These are phyloP conservation scores for Noturus placidus DNA, from an alignment of 2,113 vertebrate species.

Conservation along the genomic window DNA sequence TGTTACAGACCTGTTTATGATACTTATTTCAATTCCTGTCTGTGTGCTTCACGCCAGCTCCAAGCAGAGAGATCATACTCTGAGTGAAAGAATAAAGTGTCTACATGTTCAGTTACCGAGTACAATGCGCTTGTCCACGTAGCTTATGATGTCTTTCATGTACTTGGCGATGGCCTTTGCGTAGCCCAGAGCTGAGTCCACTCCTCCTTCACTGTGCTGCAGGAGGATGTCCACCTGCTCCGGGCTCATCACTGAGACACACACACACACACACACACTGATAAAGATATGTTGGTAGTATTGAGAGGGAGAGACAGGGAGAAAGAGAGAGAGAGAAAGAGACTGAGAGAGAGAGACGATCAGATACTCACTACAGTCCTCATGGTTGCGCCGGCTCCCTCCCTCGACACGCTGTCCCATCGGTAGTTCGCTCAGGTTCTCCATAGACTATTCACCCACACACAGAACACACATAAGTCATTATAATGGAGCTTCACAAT, in stretches of 20 bases:
- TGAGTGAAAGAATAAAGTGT: not conserved
- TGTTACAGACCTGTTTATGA: not conserved
- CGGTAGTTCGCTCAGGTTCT: slow-evolving; percentile 77
- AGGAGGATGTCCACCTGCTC: slow-evolving; percentile 88
- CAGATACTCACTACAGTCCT: slow-evolving; percentile 65
- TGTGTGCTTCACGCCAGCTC: not conserved
- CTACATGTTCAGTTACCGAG: slow-evolving; percentile 75
- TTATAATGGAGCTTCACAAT: not conserved
- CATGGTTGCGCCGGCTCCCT: slow-evolving; percentile 61
- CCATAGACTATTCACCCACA: slow-evolving; percentile 77
- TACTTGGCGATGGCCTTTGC: slow-evolving; percentile 91
- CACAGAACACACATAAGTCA: slow-evolving; percentile 3
- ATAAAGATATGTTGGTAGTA: not conserved
- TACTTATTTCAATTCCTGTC: not conserved
- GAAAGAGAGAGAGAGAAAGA: not conserved
- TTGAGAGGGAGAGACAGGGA: not conserved
- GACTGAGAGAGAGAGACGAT: not conserved
- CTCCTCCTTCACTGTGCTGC: slow-evolving; percentile 88
- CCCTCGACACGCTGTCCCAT: slow-evolving; percentile 69
- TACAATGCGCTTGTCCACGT: slow-evolving; percentile 83
- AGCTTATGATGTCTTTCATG: slow-evolving; percentile 89
- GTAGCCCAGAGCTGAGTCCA: slow-evolving; percentile 86
- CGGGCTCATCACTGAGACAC: slow-evolving; percentile 56
- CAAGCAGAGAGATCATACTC: not conserved
- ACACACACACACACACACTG: slow-evolving; percentile 33